A percentile compares a stretch with the other conserved stretches of the same genome.
Conservation (phyloP, 2,888 invertebrate genomes). For the Yponomeuta plumbellus region DNA sequence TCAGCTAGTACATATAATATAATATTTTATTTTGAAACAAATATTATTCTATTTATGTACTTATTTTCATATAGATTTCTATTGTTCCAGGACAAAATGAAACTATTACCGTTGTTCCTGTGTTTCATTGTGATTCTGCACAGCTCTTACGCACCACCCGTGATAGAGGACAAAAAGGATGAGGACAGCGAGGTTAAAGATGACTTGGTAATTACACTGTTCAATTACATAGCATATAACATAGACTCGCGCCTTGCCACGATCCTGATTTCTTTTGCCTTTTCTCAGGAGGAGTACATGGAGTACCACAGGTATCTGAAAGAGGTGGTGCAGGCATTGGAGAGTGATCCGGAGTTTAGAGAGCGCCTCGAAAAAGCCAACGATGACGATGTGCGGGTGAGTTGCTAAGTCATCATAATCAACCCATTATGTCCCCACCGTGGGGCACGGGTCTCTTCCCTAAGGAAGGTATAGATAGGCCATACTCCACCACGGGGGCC, state of each 20-base stretch:
- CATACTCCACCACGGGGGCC: too few species aligned
- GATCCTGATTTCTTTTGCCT: background rate
- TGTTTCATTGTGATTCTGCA: slow-evolving; percentile 48
- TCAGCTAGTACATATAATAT: too few species aligned
- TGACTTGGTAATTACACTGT: slow-evolving; percentile 53
- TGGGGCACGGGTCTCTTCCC: too few species aligned
- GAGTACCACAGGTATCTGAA: slow-evolving; percentile 93
- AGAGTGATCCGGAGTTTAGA: slow-evolving; percentile 90
- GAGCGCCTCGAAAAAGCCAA: slow-evolving; percentile 87
- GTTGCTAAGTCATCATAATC: slow-evolving; percentile 24
- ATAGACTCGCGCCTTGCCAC: too few species aligned
- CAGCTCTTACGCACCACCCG: slow-evolving; percentile 72
- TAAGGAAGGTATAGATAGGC: too few species aligned
- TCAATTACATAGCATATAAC: background rate
- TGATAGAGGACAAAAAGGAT: slow-evolving; percentile 68
- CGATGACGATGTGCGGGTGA: slow-evolving; percentile 89
- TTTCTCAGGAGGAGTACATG: slow-evolving; percentile 71
- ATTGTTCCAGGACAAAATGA: slow-evolving; percentile 42
- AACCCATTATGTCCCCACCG: too few species aligned
- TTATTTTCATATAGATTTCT: too few species aligned
- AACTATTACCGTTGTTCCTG: slow-evolving; percentile 34
- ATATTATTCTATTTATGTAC: too few species aligned
- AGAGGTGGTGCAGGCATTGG: slow-evolving; percentile 92
- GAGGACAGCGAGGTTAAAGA: slow-evolving; percentile 64
- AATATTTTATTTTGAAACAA: too few species aligned